Evolutionary conservation across 2,113 vertebrate genomes (phyloP), one percentile per base, ranked within the genome.

Genomic region (Regulus satrapa): DNA sequence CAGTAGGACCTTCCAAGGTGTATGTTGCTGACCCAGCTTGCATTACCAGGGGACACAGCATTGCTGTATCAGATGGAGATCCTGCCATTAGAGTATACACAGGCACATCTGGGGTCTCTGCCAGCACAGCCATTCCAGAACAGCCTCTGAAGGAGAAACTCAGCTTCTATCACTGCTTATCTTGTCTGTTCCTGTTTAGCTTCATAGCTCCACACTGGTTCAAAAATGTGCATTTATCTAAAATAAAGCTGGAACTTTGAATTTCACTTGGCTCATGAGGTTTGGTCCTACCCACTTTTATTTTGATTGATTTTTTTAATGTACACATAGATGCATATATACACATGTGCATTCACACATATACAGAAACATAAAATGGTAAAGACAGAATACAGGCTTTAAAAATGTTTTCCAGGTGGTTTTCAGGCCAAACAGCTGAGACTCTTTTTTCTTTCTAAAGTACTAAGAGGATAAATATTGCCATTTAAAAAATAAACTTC

Each of bases 401-500:
- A 3, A 3, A 12, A 73, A 59, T 19, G 7, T 78, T 89, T 92
- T 81, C 59, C 86, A 85, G 56, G 66, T 92, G 77, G 21, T 74
- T 88, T 94, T 74, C 52, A 56, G 40, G 34, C 46, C 29, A 40
- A 78, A 79, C 66, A 78, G 58, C 66, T 82, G 78, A 69, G 21
- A 16, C 16, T 2, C 11, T 48, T 59, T 83, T 72, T 80, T 59
- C 40, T 75, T 46, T 67, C 92, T 68, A 14, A 85, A 85, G 87
- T 55, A 83, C 75, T 67, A 71, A 61, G 74, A 12, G 20, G 88
- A 96, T 93, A 95, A 91, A 95, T 94, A 92, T 66, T 93, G 36
- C 45, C 59, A 52, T 89, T 92, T 63, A 69, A 95, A 97, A 94
- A 96, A 91, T 84, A 85, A 94, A 96, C 95, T 95, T 95, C 95